Conservation (phyloP, 2,797 vertebrate genomes). For the Heteromormyrus szaboi region DNA sequence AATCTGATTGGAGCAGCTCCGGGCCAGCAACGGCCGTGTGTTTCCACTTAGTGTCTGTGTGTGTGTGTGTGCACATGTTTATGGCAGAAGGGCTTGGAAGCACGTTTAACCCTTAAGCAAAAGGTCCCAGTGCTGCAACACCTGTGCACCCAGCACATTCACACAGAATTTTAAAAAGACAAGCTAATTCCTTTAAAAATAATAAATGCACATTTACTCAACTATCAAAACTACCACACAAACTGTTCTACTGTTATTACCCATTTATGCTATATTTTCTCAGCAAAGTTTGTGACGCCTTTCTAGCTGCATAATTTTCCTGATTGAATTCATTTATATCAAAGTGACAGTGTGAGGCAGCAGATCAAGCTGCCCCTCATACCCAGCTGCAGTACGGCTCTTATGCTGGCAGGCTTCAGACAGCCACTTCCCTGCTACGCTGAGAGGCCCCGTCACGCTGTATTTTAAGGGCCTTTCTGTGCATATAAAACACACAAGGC, state of each 20-base stretch:
- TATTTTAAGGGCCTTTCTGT: background rate
- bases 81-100: background rate
- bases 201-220: background rate
- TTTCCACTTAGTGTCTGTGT: background rate
- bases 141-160: background rate
- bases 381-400: background rate
- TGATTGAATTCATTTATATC: background rate
- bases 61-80: background rate
- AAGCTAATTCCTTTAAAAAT: background rate
- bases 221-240: background rate
- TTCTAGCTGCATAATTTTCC: background rate
- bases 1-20: conserved; percentile 8
- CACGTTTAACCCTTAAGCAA: background rate
- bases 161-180: background rate
- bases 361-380: no score
- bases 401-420: background rate
- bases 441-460: background rate
- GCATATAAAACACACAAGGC: background rate
- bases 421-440: background rate
- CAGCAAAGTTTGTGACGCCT: background rate
- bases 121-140: background rate
- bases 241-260: background rate
- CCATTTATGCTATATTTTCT: background rate
- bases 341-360: background rate
- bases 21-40: background rate